Evolutionary conservation across 2,113 vertebrate genomes (phyloP).

Genomic region (Larimichthys crocea): DNA sequence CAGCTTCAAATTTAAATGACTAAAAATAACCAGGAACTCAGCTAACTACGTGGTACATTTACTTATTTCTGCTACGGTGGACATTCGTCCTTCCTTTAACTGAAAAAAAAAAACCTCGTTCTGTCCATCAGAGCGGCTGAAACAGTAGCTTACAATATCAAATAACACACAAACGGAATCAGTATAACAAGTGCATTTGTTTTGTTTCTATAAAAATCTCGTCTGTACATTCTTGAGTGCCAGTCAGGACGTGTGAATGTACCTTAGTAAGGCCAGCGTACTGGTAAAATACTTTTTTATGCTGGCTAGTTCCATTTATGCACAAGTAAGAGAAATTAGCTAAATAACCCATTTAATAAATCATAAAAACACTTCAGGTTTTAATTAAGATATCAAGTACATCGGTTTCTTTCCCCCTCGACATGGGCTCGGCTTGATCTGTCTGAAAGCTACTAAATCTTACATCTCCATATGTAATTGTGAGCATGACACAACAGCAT

Average conservation of each 20-base stretch:
- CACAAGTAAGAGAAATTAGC: not conserved
- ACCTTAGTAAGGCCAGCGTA: not conserved
- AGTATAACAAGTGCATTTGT: slow-evolving; percentile 24
- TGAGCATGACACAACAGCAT: not conserved
- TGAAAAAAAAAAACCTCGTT: not conserved
- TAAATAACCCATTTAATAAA: not conserved
- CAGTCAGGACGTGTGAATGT: not conserved
- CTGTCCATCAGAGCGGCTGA: slow-evolving; percentile 7
- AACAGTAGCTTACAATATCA: slow-evolving; percentile 18
- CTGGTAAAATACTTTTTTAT: not conserved
- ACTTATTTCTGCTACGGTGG: not conserved
- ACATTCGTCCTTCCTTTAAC: not conserved
- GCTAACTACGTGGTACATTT: not conserved
- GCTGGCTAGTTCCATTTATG: not conserved
- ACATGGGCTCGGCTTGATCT: not conserved
- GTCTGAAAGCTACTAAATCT: not conserved
- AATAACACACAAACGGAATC: slow-evolving; percentile 16
- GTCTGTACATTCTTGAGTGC: not conserved
- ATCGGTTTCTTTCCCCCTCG: not conserved
- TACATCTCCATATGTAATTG: not conserved
- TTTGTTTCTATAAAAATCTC: slow-evolving; percentile 1
- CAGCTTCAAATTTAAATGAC: not conserved
- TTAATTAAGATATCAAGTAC: too few relatives aligned
- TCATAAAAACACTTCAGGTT: not conserved
- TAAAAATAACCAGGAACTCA: not conserved